Conservation (phyloP, 2,797 vertebrate genomes). For the Platyrinchus mystaceus region DNA sequence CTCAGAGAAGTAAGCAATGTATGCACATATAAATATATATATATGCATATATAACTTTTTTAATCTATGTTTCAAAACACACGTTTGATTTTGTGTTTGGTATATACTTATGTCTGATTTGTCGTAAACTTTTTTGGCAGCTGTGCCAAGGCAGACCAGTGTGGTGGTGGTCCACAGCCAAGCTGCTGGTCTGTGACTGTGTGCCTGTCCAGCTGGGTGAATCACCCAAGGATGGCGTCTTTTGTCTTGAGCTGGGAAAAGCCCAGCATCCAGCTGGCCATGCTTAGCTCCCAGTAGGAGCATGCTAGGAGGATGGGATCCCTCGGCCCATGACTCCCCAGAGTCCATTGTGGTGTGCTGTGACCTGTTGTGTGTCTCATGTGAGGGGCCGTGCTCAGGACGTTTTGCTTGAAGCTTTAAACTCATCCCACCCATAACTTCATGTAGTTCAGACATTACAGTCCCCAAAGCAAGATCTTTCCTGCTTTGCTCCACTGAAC, state of each 20-base stretch:
- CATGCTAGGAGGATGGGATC: accelerated
- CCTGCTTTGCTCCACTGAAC: background rate
- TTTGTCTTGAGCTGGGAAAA: background rate
- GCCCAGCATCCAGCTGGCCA: background rate
- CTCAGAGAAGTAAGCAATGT: background rate
- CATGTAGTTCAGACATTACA: background rate
- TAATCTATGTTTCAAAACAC: background rate
- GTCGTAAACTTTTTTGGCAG: accelerated
- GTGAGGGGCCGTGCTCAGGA: background rate
- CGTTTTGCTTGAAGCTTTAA: background rate
- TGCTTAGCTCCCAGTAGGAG: background rate
- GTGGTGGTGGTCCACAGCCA: background rate
- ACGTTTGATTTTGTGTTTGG: background rate
- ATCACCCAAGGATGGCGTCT: accelerated
- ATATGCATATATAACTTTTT: background rate
- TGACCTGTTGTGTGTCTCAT: accelerated
- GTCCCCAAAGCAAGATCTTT: background rate
- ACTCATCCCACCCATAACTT: background rate
- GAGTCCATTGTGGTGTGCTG: background rate
- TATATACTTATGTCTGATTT: background rate
- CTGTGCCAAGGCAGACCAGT: background rate
- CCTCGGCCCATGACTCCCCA: accelerated
- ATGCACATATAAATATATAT: accelerated
- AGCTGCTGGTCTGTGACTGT: accelerated
- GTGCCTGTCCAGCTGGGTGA: accelerated